These are phyloP conservation scores for Acheta domesticus DNA, from an alignment of 2,888 invertebrate genomes.

Conservation along the genomic window DNA sequence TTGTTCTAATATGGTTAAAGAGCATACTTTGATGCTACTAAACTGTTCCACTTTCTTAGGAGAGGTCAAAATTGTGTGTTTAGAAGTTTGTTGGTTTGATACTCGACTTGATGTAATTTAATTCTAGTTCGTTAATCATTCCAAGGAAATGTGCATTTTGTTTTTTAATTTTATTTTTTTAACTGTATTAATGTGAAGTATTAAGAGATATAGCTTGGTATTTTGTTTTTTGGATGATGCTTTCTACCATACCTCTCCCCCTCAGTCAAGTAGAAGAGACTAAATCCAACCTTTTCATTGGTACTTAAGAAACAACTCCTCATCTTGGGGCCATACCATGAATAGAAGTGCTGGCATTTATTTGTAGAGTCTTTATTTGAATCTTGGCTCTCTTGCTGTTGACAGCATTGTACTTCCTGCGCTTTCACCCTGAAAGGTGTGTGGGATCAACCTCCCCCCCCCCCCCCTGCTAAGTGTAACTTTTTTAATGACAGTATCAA, in stretches of 20 bases:
- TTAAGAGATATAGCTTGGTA: neutral
- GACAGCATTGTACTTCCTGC: conserved; percentile 3
- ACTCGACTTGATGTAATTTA: conserved; percentile 10
- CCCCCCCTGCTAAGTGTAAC: neutral
- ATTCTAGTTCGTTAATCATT: conserved; percentile 6
- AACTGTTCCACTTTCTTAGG: conserved; percentile 2
- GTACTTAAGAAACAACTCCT: neutral
- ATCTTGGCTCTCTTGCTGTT: neutral
- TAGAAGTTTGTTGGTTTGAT: conserved; percentile 18
- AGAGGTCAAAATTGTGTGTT: neutral
- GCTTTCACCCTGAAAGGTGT: neutral
- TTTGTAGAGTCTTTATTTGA: neutral
- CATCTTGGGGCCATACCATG: neutral
- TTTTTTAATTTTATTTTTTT: conserved; percentile 18
- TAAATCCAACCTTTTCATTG: conserved; percentile 7
- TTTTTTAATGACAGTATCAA: neutral
- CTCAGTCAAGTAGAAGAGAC: neutral
- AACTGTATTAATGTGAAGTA: conserved; percentile 2
- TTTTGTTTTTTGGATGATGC: neutral
- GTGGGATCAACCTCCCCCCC: neutral
- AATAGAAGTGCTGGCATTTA: conserved; percentile 7
- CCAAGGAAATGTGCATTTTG: conserved; percentile 18
- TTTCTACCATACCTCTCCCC: conserved; percentile 4
- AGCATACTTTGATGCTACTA: neutral
- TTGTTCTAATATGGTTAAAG: neutral